Conservation (phyloP, 2,888 invertebrate genomes). For the Buathra laborator region DNA sequence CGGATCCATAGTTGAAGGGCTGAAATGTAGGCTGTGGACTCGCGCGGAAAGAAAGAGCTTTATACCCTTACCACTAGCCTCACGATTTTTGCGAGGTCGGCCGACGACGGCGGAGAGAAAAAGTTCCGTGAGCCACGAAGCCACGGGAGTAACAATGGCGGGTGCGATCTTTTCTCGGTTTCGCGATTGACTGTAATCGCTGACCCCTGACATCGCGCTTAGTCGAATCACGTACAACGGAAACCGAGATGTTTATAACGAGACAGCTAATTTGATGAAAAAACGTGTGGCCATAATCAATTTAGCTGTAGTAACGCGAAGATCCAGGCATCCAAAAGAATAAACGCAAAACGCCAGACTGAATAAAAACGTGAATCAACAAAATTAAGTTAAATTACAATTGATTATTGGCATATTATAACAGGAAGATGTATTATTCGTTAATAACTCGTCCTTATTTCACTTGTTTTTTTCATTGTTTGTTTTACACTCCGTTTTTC, state of each 20-base stretch:
- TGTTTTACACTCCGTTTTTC: too few relatives aligned
- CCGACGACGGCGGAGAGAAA: not conserved
- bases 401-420: too few relatives aligned
- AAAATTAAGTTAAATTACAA: too few relatives aligned
- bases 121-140: not conserved
- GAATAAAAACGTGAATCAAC: too few relatives aligned
- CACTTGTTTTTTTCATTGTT: too few relatives aligned
- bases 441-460: too few relatives aligned
- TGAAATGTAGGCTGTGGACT: constrained; percentile 9
- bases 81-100: constrained; percentile 7
- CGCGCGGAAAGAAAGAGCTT: constrained; percentile 13
- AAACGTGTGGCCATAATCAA: not conserved
- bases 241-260: not conserved
- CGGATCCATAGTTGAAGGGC: constrained; percentile 35
- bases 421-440: too few relatives aligned
- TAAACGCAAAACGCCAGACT: not conserved
- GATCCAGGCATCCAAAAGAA: not conserved
- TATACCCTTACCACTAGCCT: constrained; percentile 17
- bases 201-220: constrained; percentile 43
- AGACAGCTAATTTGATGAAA: not conserved
- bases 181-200: constrained; percentile 32
- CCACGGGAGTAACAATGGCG: not conserved
- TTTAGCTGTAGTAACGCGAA: not conserved
- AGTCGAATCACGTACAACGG: constrained; percentile 40
- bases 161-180: constrained; percentile 19